Evolutionary conservation across 1,140 invertebrate genomes (phyloP), one percentile per base, ranked within the genome.

Genomic region (Globodera ellingtonae): DNA sequence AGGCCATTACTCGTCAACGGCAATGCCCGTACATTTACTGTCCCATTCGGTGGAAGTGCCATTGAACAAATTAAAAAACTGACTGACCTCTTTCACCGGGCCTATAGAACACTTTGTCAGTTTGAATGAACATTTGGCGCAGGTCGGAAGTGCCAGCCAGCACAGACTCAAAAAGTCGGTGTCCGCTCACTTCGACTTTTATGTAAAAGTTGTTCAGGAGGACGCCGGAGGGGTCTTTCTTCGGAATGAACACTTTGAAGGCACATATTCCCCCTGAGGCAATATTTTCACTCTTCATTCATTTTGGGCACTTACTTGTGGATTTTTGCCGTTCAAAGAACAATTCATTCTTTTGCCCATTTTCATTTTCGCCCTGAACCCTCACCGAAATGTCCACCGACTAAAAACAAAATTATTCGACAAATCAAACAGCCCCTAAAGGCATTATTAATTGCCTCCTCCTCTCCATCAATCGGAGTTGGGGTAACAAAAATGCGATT

Each of bases 1-100:
- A 24, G 13, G 21, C 75, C 62, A 65, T 35, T 21, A 13, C 13
- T 67, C 21, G 59, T 67, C 35, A 77, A 67, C 13, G 75, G 75
- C 24, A 77, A 47, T 15, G 75, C 75, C 10, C 59, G 65, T 8
- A 77, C 65, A 67, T 77, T 77, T 9, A 77, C 75, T 77, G 67
- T 13, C 52, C 21, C 8, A 77, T 50, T 46, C 15, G 47, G 2
- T 10, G 3, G 18, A 10, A 0, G 35, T 70, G 67, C 5, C 35
- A 62, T 21, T 69, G 48, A 18, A 44, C 6, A 75, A 56, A 56
- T 46, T n/a, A 15, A 10, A 35, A 44, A 21, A 18, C 3, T 21
- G 48, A 56, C 66, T 75, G 46, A 77, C 75, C 48, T 47, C 75
- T 44, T 47, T 77, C 75, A 3, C 35, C 69, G 5, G 75, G 75